Percentiles rank a stretch among this genome's conserved stretches.
These are phyloP conservation scores for Theristicus caerulescens DNA, from an alignment of 2,113 vertebrate species.

Conservation along the genomic window DNA sequence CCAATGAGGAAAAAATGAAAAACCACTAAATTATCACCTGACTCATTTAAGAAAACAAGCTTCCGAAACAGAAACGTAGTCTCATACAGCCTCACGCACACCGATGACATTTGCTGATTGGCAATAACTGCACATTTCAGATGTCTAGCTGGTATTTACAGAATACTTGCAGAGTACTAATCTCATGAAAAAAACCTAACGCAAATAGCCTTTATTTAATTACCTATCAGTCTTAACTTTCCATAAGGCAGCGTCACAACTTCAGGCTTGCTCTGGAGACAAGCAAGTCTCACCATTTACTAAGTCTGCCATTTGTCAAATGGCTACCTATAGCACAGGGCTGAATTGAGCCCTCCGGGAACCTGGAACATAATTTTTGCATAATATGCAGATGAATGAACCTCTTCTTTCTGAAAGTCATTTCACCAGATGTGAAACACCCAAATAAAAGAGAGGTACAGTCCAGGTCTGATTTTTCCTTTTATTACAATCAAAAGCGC, in stretches of 20 bases:
- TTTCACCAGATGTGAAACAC: background rate
- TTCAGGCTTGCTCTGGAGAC: background rate
- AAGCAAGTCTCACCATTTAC: background rate
- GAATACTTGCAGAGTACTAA: background rate
- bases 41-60: background rate
- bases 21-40: background rate
- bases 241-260: background rate
- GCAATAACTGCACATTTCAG: background rate
- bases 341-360: background rate
- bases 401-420: background rate
- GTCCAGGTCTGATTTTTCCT: background rate
- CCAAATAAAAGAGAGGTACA: background rate
- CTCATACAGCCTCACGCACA: background rate
- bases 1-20: background rate
- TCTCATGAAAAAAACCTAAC: background rate
- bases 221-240: background rate
- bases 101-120: background rate
- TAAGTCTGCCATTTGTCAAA: background rate
- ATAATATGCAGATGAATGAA: background rate
- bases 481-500: background rate
- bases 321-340: rapidly evolving
- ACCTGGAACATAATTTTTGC: background rate
- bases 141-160: background rate
- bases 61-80: background rate
- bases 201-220: conserved; percentile 12